A percentile compares a stretch with the other conserved stretches of the same genome.
Conservation (phyloP, 2,888 invertebrate species). For the Pristionchus fissidentatus region DNA sequence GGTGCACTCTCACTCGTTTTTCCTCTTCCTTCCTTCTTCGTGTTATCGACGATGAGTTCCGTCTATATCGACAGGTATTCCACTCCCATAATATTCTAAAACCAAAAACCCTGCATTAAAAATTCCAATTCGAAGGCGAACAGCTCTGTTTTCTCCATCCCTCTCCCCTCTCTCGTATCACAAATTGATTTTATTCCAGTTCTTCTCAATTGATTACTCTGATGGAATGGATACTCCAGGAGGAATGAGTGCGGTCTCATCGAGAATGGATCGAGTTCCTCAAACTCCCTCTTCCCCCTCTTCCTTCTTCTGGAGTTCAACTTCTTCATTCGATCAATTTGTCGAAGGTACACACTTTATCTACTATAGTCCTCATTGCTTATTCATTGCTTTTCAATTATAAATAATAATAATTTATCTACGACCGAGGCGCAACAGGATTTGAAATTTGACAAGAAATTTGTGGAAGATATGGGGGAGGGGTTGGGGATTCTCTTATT, state of each 20-base stretch:
- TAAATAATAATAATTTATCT: no score
- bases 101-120: neutral
- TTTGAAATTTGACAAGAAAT: no score
- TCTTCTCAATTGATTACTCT: neutral
- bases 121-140: neutral
- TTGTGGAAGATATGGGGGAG: no score
- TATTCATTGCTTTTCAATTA: no score
- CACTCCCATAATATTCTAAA: constrained; percentile 85
- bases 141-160: neutral
- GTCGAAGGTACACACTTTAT: constrained; percentile 3
- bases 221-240: neutral
- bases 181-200: neutral
- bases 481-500: neutral
- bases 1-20: constrained; percentile 80
- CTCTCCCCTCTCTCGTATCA: neutral
- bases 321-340: constrained; percentile 41
- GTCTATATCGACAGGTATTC: constrained; percentile 89
- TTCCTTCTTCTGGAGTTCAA: constrained; percentile 47
- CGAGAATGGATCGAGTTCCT: neutral
- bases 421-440: no score
- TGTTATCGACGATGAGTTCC: constrained; percentile 93
- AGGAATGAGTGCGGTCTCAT: constrained; percentile 8
- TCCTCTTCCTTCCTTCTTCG: constrained; percentile 92
- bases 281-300: constrained; percentile 32
- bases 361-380: neutral